Evolutionary conservation across 2,113 vertebrate species (phyloP).

Genomic region (Euleptes europaea): DNA sequence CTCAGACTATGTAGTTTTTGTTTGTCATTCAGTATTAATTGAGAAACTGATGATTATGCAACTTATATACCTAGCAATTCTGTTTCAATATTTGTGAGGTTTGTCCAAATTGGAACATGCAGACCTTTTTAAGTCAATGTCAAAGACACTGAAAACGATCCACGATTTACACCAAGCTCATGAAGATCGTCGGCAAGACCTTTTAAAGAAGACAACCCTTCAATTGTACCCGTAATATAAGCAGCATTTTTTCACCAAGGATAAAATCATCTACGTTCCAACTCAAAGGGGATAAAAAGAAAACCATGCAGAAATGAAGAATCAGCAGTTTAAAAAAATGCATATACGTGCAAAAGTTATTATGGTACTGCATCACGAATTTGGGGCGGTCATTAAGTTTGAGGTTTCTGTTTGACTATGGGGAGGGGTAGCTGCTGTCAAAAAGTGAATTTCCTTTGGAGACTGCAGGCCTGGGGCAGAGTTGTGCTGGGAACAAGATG

Average conservation of each 20-base stretch:
- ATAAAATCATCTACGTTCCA: background rate
- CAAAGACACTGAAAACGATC: background rate
- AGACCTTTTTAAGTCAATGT: background rate
- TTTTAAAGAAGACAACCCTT: background rate
- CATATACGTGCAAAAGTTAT: no score
- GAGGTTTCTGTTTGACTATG: no score
- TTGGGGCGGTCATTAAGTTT: no score
- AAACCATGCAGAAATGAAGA: background rate
- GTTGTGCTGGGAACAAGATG: no score
- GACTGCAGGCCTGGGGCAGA: no score
- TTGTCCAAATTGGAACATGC: background rate
- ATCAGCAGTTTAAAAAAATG: no score
- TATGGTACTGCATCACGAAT: no score
- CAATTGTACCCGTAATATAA: background rate
- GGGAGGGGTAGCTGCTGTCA: no score
- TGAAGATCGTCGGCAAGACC: background rate
- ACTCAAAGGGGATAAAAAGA: background rate
- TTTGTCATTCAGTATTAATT: background rate
- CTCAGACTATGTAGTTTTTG: background rate
- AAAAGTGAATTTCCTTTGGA: no score
- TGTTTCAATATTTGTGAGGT: background rate
- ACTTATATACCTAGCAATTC: background rate
- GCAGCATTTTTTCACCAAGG: background rate
- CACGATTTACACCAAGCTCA: background rate
- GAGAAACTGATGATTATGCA: background rate